Percentiles rank a stretch among this genome's conserved stretches.
These are phyloP conservation scores for Ametastegia equiseti DNA, from an alignment of 2,888 invertebrate species.

Conservation along the genomic window DNA sequence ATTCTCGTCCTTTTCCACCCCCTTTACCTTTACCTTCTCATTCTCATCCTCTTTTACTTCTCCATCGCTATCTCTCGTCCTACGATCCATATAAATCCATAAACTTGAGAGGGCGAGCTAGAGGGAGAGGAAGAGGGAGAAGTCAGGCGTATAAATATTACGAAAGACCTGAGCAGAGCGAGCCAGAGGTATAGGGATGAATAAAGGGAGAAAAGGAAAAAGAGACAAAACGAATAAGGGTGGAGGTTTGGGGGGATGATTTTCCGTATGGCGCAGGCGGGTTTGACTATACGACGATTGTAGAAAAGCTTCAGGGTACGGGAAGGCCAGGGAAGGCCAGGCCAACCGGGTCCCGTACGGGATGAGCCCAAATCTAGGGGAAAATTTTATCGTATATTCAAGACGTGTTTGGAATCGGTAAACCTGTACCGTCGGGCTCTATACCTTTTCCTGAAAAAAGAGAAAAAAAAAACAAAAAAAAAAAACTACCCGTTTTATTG, in stretches of 20 bases:
- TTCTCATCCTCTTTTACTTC: not conserved
- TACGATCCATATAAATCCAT: conserved; percentile 41
- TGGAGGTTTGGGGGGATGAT: not conserved
- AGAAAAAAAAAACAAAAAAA: no score
- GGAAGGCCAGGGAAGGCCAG: not conserved
- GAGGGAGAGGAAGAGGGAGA: not conserved
- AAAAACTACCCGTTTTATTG: conserved; percentile 34
- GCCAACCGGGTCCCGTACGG: conserved; percentile 48
- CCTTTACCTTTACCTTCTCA: not conserved
- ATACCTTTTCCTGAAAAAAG: no score
- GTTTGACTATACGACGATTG: conserved; percentile 39
- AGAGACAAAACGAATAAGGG: not conserved
- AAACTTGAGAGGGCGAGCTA: conserved; percentile 10
- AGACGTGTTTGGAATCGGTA: conserved; percentile 68
- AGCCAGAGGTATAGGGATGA: not conserved
- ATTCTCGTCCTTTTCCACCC: no score
- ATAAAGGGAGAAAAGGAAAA: not conserved
- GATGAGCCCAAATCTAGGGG: conserved; percentile 65
- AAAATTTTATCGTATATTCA: conserved; percentile 74
- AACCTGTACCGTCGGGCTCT: not conserved
- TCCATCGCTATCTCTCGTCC: not conserved
- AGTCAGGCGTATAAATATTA: conserved; percentile 41
- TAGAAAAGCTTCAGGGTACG: conserved; percentile 27
- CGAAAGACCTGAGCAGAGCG: conserved; percentile 1
- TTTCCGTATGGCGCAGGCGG: conserved; percentile 26